Conservation (phyloP, 2,888 invertebrate genomes). For the Aphidius colemani region DNA sequence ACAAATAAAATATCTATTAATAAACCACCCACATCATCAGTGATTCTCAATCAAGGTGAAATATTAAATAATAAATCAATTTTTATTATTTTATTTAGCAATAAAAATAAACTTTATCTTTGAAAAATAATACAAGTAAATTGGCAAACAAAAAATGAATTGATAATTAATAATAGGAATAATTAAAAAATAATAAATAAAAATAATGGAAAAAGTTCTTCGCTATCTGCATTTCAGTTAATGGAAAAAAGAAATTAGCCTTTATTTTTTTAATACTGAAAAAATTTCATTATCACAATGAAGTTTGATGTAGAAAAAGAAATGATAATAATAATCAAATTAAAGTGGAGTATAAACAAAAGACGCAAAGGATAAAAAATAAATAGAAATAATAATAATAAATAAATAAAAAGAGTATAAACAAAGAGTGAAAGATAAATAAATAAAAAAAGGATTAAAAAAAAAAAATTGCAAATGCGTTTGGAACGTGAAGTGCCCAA, state of each 20-base stretch:
- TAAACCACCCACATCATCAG: conserved; percentile 35
- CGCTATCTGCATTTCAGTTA: no score
- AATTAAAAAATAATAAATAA: no score
- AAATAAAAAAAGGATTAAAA: neutral
- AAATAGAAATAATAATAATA: neutral
- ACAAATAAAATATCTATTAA: conserved; percentile 30
- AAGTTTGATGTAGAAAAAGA: neutral
- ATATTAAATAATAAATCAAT: neutral
- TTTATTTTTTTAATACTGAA: no score
- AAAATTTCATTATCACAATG: conserved; percentile 14
- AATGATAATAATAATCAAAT: neutral
- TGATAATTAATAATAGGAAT: no score
- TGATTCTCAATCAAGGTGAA: conserved; percentile 33
- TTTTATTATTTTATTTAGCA: no score
- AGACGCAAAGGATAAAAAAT: neutral
- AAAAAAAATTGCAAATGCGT: conserved; percentile 7
- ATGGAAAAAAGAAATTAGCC: no score
- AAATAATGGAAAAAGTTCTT: no score
- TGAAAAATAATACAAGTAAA: no score
- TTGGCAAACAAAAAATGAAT: no score
- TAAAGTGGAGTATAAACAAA: neutral
- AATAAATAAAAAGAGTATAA: neutral
- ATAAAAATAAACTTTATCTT: no score
- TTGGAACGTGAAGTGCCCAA: conserved; percentile 12
- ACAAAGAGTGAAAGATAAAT: conserved; percentile 4